Conservation (phyloP, 1,140 invertebrate species). For the Zaprionus gabonicus region DNA sequence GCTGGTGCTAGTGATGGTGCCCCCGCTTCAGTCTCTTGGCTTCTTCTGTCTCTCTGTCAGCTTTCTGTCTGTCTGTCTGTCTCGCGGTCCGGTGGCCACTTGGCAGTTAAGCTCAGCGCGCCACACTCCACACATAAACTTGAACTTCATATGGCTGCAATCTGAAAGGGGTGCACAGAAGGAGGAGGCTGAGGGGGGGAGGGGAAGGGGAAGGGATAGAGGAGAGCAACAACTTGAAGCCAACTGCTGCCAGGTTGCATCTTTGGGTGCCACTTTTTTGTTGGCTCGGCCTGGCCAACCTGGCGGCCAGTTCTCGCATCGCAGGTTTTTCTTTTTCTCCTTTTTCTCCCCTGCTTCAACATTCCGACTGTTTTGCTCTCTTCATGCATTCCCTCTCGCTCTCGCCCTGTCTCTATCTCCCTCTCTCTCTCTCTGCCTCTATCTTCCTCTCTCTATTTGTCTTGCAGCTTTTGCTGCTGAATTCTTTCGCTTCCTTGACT, state of each 20-base stretch:
- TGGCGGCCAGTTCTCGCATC: constrained; percentile 69
- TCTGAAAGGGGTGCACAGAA: background rate
- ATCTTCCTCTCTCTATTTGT: constrained; percentile 35
- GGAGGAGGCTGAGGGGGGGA: background rate
- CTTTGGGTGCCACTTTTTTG: constrained; percentile 75
- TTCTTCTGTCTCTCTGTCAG: background rate
- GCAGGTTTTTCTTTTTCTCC: constrained; percentile 61
- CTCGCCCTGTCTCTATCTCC: background rate
- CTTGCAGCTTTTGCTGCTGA: constrained; percentile 40
- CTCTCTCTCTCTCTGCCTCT: constrained; percentile 7
- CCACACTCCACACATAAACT: constrained; percentile 17
- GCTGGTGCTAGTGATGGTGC: background rate
- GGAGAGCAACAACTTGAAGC: constrained; percentile 33
- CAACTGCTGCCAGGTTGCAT: constrained; percentile 62
- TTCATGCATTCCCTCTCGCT: constrained; percentile 25
- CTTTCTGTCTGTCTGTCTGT: background rate
- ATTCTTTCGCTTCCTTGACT: constrained; percentile 65
- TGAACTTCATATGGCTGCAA: constrained; percentile 22
- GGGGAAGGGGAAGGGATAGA: constrained; percentile 11
- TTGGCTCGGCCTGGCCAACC: constrained; percentile 54
- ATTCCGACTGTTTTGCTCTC: constrained; percentile 51
- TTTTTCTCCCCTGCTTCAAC: constrained; percentile 18
- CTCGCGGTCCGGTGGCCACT: constrained; percentile 9
- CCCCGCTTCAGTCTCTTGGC: constrained; percentile 1
- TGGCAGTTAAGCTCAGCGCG: constrained; percentile 26